Evolutionary conservation across 2,797 vertebrate species (phyloP).

Genomic region (Channallabes apus): DNA sequence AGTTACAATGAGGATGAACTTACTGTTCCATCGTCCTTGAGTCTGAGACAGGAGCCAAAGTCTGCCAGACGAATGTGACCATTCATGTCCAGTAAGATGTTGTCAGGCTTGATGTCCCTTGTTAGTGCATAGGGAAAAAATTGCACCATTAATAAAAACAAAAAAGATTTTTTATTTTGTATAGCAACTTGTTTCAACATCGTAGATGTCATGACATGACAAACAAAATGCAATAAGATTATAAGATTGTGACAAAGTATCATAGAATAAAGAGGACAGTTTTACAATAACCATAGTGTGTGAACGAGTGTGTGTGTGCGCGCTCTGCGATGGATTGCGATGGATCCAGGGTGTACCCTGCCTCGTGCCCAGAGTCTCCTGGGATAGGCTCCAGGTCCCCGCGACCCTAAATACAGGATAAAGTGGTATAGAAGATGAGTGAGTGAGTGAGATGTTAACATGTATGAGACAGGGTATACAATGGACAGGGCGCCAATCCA

Average conservation of each 20-base stretch:
- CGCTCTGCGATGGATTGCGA: too few relatives aligned
- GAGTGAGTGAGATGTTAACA: too few relatives aligned
- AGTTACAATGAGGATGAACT: constrained; percentile 54
- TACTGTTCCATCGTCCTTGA: constrained; percentile 98
- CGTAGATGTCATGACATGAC: neutral
- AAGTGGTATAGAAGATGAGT: too few relatives aligned
- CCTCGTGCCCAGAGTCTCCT: too few relatives aligned
- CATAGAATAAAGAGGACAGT: neutral
- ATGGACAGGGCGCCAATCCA: too few relatives aligned
- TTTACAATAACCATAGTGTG: too few relatives aligned
- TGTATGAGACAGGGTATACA: too few relatives aligned
- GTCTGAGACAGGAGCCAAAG: constrained; percentile 97
- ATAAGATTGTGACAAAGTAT: neutral
- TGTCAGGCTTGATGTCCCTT: constrained; percentile 98
- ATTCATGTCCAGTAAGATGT: constrained; percentile 97
- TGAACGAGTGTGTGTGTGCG: too few relatives aligned
- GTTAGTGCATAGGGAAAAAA: constrained; percentile 43
- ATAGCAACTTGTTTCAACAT: neutral
- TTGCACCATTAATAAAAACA: neutral
- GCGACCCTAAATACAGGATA: too few relatives aligned
- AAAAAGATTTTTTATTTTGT: neutral
- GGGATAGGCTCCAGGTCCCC: too few relatives aligned
- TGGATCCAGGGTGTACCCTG: too few relatives aligned
- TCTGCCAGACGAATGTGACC: constrained; percentile 98
- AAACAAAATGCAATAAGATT: neutral